Conservation (phyloP, 2,888 invertebrate genomes). For the Hirtodrosophila duncani region DNA sequence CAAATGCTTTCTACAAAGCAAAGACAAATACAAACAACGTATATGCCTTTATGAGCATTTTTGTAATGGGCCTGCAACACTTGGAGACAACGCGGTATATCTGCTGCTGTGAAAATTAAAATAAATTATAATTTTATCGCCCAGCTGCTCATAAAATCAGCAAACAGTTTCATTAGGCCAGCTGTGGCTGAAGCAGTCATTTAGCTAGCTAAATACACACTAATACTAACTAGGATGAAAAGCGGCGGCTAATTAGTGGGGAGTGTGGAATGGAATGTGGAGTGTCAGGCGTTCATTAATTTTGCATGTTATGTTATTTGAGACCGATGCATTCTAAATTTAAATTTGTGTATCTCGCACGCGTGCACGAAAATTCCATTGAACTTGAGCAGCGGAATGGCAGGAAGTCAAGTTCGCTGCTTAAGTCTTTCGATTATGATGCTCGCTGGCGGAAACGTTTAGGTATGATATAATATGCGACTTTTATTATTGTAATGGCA, state of each 20-base stretch:
- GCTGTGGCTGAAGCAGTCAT: slow-evolving; percentile 21
- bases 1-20: no score
- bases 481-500: slow-evolving; percentile 32
- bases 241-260: slow-evolving; percentile 36
- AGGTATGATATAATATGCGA: slow-evolving; percentile 25
- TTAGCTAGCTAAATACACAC: slow-evolving; percentile 8
- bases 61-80: slow-evolving; percentile 6
- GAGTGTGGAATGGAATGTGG: neutral
- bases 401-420: slow-evolving; percentile 58
- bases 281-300: slow-evolving; percentile 15
- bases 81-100: slow-evolving; percentile 3
- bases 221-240: slow-evolving; percentile 44
- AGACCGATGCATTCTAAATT: slow-evolving; percentile 41
- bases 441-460: slow-evolving; percentile 32
- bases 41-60: slow-evolving; percentile 10
- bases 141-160: slow-evolving; percentile 60
- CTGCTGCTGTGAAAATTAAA: slow-evolving; percentile 46
- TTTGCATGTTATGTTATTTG: slow-evolving; percentile 37
- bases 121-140: slow-evolving; percentile 63
- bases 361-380: slow-evolving; percentile 32
- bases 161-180: slow-evolving; percentile 61
- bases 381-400: slow-evolving; percentile 32
- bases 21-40: no score
- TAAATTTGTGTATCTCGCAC: slow-evolving; percentile 25
- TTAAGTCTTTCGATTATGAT: slow-evolving; percentile 56